Percentiles rank a stretch among this genome's conserved stretches.
phyloP scores from a whole-genome alignment of 2,113 vertebrate species.

The Todiramphus saurophagus region DNA sequence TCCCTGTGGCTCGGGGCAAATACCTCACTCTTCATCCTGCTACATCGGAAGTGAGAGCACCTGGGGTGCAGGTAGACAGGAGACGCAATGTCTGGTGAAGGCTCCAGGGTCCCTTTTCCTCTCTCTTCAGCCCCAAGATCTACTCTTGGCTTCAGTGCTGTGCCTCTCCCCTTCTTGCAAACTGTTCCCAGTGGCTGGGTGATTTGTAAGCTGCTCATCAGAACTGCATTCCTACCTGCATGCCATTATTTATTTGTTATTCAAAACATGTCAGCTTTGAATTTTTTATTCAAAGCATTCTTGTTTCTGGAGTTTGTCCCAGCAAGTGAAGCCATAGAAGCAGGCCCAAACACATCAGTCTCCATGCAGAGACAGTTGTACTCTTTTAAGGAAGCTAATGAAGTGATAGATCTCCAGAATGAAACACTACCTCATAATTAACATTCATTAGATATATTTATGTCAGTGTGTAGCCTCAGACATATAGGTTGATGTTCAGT shows the following conservation, averaged over 20 bases:
- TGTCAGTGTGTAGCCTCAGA: not conserved
- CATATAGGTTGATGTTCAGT: not conserved
- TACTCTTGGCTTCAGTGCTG: fast-evolving
- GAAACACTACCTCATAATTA: constrained; percentile 7
- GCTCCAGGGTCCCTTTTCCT: fast-evolving
- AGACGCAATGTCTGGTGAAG: fast-evolving
- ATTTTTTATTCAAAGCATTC: constrained; percentile 36
- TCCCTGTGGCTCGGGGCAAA: not conserved
- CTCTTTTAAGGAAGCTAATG: constrained; percentile 2
- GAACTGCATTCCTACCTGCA: not conserved
- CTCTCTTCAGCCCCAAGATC: not conserved
- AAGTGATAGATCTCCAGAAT: not conserved
- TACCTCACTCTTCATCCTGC: fast-evolving
- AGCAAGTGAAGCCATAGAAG: not conserved
- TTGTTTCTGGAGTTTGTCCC: not conserved
- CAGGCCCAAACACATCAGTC: constrained; percentile 22
- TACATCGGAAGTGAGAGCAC: not conserved
- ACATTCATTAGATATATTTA: not conserved
- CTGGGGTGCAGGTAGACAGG: fast-evolving
- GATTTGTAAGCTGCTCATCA: not conserved
- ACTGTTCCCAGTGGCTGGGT: not conserved
- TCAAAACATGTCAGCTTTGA: constrained; percentile 10
- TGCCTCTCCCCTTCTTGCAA: not conserved
- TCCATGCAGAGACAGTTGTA: not conserved
- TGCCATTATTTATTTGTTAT: constrained; percentile 24